A percentile compares a stretch with the other conserved stretches of the same genome.
Conservation (phyloP, 2,113 vertebrate genomes). For the Cettia cetti region DNA sequence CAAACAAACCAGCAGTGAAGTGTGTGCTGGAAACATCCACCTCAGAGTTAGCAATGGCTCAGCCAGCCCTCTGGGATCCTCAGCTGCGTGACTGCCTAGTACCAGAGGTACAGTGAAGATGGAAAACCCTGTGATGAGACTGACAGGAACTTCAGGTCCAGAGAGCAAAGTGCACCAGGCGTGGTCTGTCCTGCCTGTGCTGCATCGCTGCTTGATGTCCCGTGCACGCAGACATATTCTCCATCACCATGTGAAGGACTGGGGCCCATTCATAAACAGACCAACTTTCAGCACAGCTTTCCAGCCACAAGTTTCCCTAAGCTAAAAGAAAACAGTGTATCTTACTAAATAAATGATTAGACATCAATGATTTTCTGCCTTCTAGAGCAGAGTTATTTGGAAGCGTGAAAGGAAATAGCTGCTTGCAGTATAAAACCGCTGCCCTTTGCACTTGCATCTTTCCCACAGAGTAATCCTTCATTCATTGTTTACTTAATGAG, state of each 20-base stretch:
- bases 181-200: neutral
- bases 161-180: neutral
- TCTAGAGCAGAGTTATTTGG: conserved; percentile 38
- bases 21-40: neutral
- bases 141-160: neutral
- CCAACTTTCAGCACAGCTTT: conserved; percentile 25
- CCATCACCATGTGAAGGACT: accelerated
- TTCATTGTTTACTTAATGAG: conserved; percentile 59
- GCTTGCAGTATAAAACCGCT: conserved; percentile 43
- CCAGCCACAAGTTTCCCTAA: conserved; percentile 45
- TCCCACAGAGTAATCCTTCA: conserved; percentile 46
- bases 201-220: neutral
- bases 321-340: conserved; percentile 37
- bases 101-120: neutral
- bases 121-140: neutral
- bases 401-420: conserved; percentile 34
- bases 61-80: neutral
- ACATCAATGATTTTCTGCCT: conserved; percentile 63
- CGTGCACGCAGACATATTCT: neutral
- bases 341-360: conserved; percentile 66
- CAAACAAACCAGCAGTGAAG: neutral
- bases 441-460: conserved; percentile 39
- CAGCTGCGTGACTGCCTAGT: neutral
- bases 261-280: neutral
- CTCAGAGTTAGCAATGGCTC: neutral